A percentile compares a stretch with the other conserved stretches of the same genome.
These are phyloP conservation scores for Lamellibrachia columna DNA, from an alignment of 2,888 invertebrate genomes.

Conservation along the genomic window DNA sequence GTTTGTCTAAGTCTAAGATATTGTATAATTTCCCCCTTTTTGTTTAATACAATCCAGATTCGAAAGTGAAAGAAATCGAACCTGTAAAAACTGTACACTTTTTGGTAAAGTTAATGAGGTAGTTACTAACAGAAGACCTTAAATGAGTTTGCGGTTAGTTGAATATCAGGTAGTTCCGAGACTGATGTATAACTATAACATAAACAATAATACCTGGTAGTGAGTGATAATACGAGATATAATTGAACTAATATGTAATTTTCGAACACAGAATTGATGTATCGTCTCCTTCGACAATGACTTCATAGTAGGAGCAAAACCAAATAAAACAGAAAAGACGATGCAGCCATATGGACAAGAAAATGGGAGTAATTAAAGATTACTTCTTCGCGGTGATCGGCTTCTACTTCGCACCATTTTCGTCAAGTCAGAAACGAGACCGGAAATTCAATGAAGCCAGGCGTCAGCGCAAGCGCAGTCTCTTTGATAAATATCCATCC, in stretches of 20 bases:
- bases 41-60: too few species aligned
- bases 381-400: background rate
- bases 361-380: background rate
- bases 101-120: too few species aligned
- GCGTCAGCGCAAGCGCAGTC: background rate
- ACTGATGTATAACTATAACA: too few species aligned
- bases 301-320: background rate
- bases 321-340: background rate
- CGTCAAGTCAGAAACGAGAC: background rate
- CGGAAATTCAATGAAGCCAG: background rate
- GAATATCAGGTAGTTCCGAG: too few species aligned
- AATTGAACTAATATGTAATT: background rate
- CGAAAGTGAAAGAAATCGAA: too few species aligned
- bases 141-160: too few species aligned
- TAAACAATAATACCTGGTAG: too few species aligned
- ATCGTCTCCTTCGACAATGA: background rate
- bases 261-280: background rate
- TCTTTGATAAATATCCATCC: background rate
- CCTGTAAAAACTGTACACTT: too few species aligned
- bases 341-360: background rate
- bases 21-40: too few species aligned
- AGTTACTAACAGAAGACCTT: too few species aligned
- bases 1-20: too few species aligned
- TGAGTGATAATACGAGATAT: conserved; percentile 4
- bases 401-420: conserved; percentile 12